phyloP scores from a whole-genome alignment of 2,113 vertebrate genomes.

The Ceuthmochares aereus region DNA sequence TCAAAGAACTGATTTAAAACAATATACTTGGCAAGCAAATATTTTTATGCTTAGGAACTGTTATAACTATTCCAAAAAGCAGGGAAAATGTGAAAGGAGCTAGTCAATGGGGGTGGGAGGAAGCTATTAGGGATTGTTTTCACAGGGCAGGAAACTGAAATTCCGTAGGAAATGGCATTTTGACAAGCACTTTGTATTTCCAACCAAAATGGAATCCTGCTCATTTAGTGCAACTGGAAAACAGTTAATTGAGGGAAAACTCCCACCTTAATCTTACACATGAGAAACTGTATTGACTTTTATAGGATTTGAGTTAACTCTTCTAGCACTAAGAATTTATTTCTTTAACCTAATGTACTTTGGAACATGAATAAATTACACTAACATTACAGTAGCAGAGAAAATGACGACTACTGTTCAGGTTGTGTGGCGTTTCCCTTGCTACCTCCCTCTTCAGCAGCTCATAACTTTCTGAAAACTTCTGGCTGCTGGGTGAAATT shows the following conservation, averaged over 20 bases:
- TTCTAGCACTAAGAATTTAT: background rate
- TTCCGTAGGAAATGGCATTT: constrained; percentile 57
- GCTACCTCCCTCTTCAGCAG: constrained; percentile 1
- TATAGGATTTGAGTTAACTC: background rate
- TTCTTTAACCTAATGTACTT: background rate
- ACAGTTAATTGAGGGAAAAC: background rate
- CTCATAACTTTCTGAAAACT: constrained; percentile 42
- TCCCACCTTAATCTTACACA: background rate
- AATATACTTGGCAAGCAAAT: background rate
- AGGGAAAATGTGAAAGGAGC: background rate
- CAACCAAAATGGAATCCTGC: background rate
- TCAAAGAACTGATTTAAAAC: background rate
- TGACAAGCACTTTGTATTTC: constrained; percentile 60
- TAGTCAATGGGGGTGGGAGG: background rate
- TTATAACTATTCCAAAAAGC: constrained; percentile 4
- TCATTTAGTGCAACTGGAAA: constrained; percentile 28
- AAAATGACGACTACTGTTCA: constrained; percentile 33
- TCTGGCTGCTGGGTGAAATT: background rate
- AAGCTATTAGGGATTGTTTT: constrained; percentile 50
- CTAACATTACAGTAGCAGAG: background rate
- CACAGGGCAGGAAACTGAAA: constrained; percentile 35
- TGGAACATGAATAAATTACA: constrained; percentile 58
- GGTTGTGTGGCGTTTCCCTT: constrained; percentile 33
- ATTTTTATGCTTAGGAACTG: background rate
- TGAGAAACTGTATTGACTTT: background rate